Evolutionary conservation across 2,113 vertebrate species (phyloP).

Genomic region (Phyllopteryx taeniolatus): DNA sequence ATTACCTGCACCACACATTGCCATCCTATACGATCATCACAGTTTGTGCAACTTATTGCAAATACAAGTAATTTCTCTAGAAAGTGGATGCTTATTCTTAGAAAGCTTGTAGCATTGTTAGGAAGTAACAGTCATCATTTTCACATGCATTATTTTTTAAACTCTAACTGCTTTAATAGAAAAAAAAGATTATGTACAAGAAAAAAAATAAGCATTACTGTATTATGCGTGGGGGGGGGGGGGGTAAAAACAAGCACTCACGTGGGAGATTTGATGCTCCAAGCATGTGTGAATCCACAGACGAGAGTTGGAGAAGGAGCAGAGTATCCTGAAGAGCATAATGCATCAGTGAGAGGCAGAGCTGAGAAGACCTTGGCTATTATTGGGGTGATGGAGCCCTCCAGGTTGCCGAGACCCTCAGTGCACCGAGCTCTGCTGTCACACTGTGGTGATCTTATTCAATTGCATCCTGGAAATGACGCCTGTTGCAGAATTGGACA

Average conservation of each 20-base stretch:
- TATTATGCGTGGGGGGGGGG: not conserved
- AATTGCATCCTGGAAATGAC: slow-evolving; percentile 41
- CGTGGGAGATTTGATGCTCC: slow-evolving; percentile 22
- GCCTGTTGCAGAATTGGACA: slow-evolving; percentile 2
- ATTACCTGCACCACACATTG: not conserved
- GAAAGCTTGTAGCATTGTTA: slow-evolving; percentile 2
- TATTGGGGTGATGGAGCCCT: slow-evolving; percentile 31
- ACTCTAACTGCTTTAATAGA: slow-evolving; percentile 10
- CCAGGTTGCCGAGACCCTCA: slow-evolving; percentile 22
- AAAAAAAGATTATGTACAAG: not conserved
- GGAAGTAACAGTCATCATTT: slow-evolving; percentile 8
- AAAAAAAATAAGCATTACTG: slow-evolving; percentile 9
- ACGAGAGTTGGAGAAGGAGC: slow-evolving; percentile 42
- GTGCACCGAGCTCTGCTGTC: slow-evolving; percentile 58
- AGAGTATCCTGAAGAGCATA: slow-evolving; percentile 34
- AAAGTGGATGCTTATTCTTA: slow-evolving; percentile 21
- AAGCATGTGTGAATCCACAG: slow-evolving; percentile 41
- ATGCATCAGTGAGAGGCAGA: slow-evolving; percentile 36
- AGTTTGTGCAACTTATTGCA: not conserved
- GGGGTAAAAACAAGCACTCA: slow-evolving; percentile 46
- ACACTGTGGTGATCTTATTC: slow-evolving; percentile 52
- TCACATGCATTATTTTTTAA: not conserved
- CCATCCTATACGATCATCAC: not conserved
- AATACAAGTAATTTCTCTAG: slow-evolving; percentile 1
- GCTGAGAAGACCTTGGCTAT: slow-evolving; percentile 19